Percentiles rank a stretch among this genome's conserved stretches.
Evolutionary conservation across 30 jellyfish, hydroid and myxozoan species (phyloP).

Genomic region (Catostylus mosaicus): DNA sequence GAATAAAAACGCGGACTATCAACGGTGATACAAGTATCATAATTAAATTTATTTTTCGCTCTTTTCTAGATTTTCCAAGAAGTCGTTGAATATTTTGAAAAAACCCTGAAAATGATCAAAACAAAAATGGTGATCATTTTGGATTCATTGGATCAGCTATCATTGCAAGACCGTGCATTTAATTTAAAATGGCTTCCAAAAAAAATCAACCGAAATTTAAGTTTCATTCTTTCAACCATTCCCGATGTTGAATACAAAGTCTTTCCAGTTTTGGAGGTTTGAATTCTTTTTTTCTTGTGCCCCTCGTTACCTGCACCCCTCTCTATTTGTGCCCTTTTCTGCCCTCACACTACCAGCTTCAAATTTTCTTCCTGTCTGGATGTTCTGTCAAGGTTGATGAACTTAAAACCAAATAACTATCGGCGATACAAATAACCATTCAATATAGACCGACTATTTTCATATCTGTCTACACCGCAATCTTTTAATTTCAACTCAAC

Average conservation of each 20-base stretch:
- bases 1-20: neutral
- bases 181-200: slow-evolving; percentile 86
- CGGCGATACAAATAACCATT: no score
- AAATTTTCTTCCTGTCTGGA: no score
- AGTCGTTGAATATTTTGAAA: slow-evolving; percentile 50
- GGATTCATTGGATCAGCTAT: slow-evolving; percentile 91
- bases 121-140: slow-evolving; percentile 54
- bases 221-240: slow-evolving; percentile 69
- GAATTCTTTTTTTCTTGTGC: neutral
- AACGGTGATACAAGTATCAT: neutral
- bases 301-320: neutral
- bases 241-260: slow-evolving; percentile 76
- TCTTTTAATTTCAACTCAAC: no score
- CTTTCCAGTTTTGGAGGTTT: slow-evolving; percentile 69
- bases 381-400: no score
- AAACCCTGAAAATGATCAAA: slow-evolving; percentile 10
- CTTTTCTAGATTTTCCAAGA: slow-evolving; percentile 50
- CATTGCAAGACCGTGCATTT: slow-evolving; percentile 74
- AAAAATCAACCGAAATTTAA: slow-evolving; percentile 23
- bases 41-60: neutral
- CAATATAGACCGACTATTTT: no score
- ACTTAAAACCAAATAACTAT: no score
- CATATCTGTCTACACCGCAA: no score
- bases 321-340: no score
- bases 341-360: no score